Base-by-base conservation (phyloP, 1,140 invertebrate species). In the Caenorhabditis briggsae region DNA sequence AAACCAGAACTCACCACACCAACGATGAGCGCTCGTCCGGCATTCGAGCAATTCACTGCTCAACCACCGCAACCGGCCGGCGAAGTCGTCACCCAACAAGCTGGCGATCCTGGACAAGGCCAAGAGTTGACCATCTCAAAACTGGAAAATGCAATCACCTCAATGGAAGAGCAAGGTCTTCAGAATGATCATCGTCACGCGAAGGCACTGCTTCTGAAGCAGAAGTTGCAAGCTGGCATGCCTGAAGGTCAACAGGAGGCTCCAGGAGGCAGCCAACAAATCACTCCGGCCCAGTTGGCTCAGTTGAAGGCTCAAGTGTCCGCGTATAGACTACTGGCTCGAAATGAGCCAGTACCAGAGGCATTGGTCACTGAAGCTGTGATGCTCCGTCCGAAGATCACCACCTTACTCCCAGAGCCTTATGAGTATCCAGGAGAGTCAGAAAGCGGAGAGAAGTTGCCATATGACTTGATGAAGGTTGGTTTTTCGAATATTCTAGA, bases 231-330 rank as follows among this genome's bases (percentile, higher is more conserved):
- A 50, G 23, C 9, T 46, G 87, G 70, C 18, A 33, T 59, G 5
- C 55, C 53, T 85, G 16, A 25, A 82, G 48, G 25, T 5, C 20
- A 14, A 64, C 84, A 55, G n/a, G 9, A 53, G 41, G n/a, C 11
- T 14, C 20, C 9, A n/a, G 56, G 16, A 83, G 33, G 12, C 9
- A 18, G 82, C 23, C 53, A 83, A 58, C 59, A 61, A 53, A 84
- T 74, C 65, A 82, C 82, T 12, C 82, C 33, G 18, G 43, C 50
- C 55, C 96, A 97, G 92, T 94, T 97, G 83, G 94, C 95, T 83
- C 96, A 97, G 92, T 93, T 98, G 18, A 94, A 95, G 93, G 96
- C 96, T 20, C 97, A 99, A 93, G 98, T 99, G 89, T 96, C 97
- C 93, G 97, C 97, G 0, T 99, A 99, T 93, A 95, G 97, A 88